Evolutionary conservation across 2,888 invertebrate species (phyloP).

Genomic region (Ganaspis brasiliensis): DNA sequence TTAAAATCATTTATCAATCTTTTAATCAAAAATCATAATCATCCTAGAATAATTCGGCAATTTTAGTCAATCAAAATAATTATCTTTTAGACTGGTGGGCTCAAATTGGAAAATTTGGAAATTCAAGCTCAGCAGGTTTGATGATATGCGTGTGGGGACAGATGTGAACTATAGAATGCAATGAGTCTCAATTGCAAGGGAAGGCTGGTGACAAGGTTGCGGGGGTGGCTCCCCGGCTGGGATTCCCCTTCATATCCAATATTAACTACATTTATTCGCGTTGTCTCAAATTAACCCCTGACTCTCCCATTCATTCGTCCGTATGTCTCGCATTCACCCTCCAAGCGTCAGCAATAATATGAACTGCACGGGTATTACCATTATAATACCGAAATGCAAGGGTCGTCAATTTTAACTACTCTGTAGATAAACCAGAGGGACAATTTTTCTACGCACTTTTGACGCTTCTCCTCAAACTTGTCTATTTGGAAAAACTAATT

Average conservation of each 20-base stretch:
- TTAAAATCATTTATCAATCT: too few relatives aligned
- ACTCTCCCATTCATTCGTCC: slow-evolving; percentile 69
- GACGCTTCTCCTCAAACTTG: not conserved
- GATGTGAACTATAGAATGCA: slow-evolving; percentile 71
- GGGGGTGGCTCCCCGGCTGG: slow-evolving; percentile 65
- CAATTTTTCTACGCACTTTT: slow-evolving; percentile 37
- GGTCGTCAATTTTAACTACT: slow-evolving; percentile 50
- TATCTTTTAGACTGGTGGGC: not conserved
- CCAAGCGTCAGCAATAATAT: slow-evolving; percentile 64
- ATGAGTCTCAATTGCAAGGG: slow-evolving; percentile 70
- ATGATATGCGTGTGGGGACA: slow-evolving; percentile 70
- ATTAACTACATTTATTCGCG: slow-evolving; percentile 80
- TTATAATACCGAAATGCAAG: slow-evolving; percentile 66
- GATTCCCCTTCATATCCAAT: slow-evolving; percentile 70
- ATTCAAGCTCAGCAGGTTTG: slow-evolving; percentile 50
- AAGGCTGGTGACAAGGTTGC: slow-evolving; percentile 69
- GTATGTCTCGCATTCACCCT: slow-evolving; percentile 62
- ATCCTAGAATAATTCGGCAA: too few relatives aligned
- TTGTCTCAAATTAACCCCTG: slow-evolving; percentile 80
- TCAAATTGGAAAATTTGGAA: not conserved
- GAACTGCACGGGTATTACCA: slow-evolving; percentile 72
- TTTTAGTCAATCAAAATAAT: too few relatives aligned
- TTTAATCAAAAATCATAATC: too few relatives aligned
- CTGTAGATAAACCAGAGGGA: slow-evolving; percentile 50
- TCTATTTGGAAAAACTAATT: slow-evolving; percentile 44